Evolutionary conservation across 2,797 vertebrate species (phyloP).

Genomic region (Danio aesculapii): DNA sequence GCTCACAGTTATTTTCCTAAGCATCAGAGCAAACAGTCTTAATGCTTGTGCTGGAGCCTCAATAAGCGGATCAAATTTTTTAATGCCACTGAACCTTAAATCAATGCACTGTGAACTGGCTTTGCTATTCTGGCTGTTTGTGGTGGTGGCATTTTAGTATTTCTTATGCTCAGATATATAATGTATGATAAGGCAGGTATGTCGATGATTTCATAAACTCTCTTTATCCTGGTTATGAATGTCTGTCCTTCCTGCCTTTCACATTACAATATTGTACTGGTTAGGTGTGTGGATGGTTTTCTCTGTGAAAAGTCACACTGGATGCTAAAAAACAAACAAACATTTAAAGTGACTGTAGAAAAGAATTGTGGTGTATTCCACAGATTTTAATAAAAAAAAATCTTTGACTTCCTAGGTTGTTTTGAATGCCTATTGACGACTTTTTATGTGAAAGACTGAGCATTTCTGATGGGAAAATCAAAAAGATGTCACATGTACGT

Average conservation of each 20-base stretch:
- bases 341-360: no score
- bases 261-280: neutral
- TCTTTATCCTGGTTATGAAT: neutral
- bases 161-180: neutral
- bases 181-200: neutral
- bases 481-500: no score
- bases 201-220: neutral
- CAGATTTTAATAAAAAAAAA: no score
- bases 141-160: neutral
- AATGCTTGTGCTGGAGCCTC: conserved; percentile 3
- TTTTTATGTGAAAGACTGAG: no score
- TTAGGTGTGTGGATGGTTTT: neutral
- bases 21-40: conserved; percentile 8
- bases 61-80: conserved; percentile 16
- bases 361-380: no score
- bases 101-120: neutral
- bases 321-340: neutral
- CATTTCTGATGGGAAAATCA: no score
- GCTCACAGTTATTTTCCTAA: conserved; percentile 7
- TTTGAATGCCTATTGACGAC: no score
- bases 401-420: no score
- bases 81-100: neutral
- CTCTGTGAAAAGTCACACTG: neutral
- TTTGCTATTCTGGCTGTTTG: neutral
- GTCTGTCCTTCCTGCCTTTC: neutral